A percentile compares a stretch with the other conserved stretches of the same genome.
Evolutionary conservation across 2,888 invertebrate species (phyloP).

Genomic region (Microdon myrmicae): DNA sequence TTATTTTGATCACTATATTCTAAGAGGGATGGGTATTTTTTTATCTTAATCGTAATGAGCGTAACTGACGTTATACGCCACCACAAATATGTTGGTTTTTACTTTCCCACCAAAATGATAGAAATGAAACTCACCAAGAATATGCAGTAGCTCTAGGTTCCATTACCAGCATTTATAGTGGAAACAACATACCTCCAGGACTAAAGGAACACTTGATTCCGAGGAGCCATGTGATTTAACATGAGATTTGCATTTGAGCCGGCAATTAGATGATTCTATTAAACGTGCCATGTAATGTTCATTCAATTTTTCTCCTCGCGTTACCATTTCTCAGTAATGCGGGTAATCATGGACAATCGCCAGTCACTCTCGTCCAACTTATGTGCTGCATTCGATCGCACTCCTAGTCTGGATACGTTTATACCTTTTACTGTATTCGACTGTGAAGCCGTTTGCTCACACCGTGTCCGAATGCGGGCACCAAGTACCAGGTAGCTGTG

Average conservation of each 20-base stretch:
- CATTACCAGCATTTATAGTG: slow-evolving; percentile 10
- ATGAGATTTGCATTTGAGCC: slow-evolving; percentile 55
- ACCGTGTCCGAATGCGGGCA: slow-evolving; percentile 5
- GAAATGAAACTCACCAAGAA: slow-evolving; percentile 44
- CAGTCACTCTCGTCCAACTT: too few relatives aligned
- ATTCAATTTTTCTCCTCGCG: slow-evolving; percentile 44
- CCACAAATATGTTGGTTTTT: too few relatives aligned
- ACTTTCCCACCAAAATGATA: slow-evolving; percentile 45
- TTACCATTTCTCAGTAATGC: slow-evolving; percentile 46
- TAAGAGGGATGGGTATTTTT: too few relatives aligned
- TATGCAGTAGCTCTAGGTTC: slow-evolving; percentile 3
- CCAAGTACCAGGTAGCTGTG: slow-evolving; percentile 23
- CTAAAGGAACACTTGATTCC: slow-evolving; percentile 39
- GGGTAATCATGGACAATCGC: slow-evolving; percentile 51
- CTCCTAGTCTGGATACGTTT: slow-evolving; percentile 14
- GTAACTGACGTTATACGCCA: too few relatives aligned
- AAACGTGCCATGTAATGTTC: slow-evolving; percentile 54
- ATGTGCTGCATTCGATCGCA: too few relatives aligned
- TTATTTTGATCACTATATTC: too few relatives aligned
- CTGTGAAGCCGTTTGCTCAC: slow-evolving; percentile 7
- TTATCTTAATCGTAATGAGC: too few relatives aligned
- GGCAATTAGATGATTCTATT: slow-evolving; percentile 56
- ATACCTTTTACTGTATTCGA: slow-evolving; percentile 11
- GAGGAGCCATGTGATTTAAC: slow-evolving; percentile 53
- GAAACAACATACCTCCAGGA: slow-evolving; percentile 7